Percentiles rank a stretch among this genome's conserved stretches.
Conservation (phyloP, 2,797 vertebrate genomes). For the Smutsia gigantea region DNA sequence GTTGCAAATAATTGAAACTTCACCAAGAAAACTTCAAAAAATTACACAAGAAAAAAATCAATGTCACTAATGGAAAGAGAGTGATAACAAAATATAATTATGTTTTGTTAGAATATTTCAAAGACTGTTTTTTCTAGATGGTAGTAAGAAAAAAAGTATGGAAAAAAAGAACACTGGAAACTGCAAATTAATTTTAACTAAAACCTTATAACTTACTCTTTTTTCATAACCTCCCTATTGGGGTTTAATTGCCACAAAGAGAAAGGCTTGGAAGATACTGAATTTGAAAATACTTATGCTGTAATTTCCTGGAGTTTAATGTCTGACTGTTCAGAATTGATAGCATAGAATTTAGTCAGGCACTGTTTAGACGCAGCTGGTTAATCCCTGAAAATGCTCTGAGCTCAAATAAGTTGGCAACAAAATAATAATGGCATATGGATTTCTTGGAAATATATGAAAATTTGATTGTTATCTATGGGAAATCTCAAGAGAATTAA, state of each 20-base stretch:
- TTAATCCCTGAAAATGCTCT: constrained; percentile 49
- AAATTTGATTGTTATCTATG: constrained; percentile 61
- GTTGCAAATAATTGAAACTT: constrained; percentile 15
- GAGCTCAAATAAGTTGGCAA: constrained; percentile 50
- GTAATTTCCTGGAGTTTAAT: constrained; percentile 65
- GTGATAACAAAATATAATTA: background rate
- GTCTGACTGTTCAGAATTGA: constrained; percentile 64
- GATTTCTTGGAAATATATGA: constrained; percentile 40
- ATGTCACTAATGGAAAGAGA: background rate
- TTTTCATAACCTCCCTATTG: constrained; percentile 40
- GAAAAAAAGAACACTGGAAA: background rate
- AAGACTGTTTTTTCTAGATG: constrained; percentile 18
- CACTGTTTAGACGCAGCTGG: constrained; percentile 31
- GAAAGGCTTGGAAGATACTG: constrained; percentile 36
- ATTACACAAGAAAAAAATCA: constrained; percentile 45
- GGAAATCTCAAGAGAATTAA: constrained; percentile 4
- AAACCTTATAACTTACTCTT: constrained; percentile 2
- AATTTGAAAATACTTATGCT: constrained; percentile 51
- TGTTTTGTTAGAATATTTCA: constrained; percentile 11
- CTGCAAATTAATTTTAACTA: constrained; percentile 5
- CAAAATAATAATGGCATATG: constrained; percentile 36
- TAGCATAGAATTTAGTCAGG: constrained; percentile 50
- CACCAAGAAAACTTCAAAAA: background rate
- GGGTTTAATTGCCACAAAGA: constrained; percentile 50
- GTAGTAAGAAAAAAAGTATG: background rate